Conservation (phyloP, 1,140 invertebrate species). For the Samia ricini region DNA sequence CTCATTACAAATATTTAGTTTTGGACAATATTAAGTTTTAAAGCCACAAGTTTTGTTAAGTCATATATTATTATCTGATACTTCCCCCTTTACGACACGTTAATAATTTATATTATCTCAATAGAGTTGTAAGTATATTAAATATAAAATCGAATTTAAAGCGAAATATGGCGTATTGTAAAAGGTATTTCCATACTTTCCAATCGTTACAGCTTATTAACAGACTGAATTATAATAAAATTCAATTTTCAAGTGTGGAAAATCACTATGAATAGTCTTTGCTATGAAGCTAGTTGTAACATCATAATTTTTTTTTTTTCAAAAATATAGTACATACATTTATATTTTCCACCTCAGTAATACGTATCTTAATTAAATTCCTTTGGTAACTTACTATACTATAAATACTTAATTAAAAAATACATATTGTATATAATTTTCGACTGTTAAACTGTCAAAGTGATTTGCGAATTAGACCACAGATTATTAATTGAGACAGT, state of each 20-base stretch:
- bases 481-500: neutral
- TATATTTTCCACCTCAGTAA: constrained; percentile 15
- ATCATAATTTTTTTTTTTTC: constrained; percentile 10
- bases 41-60: constrained; percentile 66
- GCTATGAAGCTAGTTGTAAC: too few species aligned
- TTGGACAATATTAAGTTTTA: constrained; percentile 58
- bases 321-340: constrained; percentile 25
- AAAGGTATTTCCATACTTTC: constrained; percentile 17
- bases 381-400: constrained; percentile 74
- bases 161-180: constrained; percentile 39
- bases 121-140: constrained; percentile 63
- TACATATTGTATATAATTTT: constrained; percentile 24
- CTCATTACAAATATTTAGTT: constrained; percentile 47
- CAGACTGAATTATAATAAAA: neutral
- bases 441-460: constrained; percentile 6
- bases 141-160: constrained; percentile 48
- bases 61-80: constrained; percentile 52
- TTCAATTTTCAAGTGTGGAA: neutral
- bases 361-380: constrained; percentile 51
- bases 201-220: neutral
- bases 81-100: constrained; percentile 38
- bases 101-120: constrained; percentile 50
- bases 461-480: neutral
- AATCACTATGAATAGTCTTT: neutral
- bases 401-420: constrained; percentile 29